Evolutionary conservation across 2,797 vertebrate species (phyloP), one percentile per base, ranked within the genome.

Genomic region (Chelidonichthys spinosus): DNA sequence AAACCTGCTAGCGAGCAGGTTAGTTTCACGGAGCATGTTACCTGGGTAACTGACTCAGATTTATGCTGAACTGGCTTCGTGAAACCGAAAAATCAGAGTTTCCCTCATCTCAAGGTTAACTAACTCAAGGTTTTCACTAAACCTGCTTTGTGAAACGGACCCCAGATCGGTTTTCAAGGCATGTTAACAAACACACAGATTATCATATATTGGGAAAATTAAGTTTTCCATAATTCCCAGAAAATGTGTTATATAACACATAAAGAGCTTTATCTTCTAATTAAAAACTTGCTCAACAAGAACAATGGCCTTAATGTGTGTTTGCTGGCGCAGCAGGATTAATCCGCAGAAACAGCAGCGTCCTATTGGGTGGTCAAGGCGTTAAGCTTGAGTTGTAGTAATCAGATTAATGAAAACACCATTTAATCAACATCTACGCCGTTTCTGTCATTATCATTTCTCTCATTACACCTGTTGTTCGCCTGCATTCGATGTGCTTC

Each of bases 361-460:
- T 79, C 76, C 82, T 71, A 92, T 91, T 92, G 92, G 90, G 42
- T 56, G 63, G 72, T 37, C 65, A 70, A 54, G 79, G 78, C 76
- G 80, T 79, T 78, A 61, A 56, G 65, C 50, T 71, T 76, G 74
- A 79, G 83, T 65, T 79, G 69, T 59, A 75, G 62, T 90, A 92
- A 94, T 94, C 89, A 78, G 93, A 94, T 95, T 94, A 95, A 91
- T 74, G 82, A 74, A 50, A 40, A 17, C 66, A 66, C 86, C 79
- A 87, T 86, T 85, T 89, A 83, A 91, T 90, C 78, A 89, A 75
- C 52, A 79, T 76, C 64, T 72, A 18, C 33, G 37, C 56, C 65
- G 56, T 47, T 80, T 70, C 72, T 55, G 50, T 66, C 73, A 40
- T 46, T 63, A 25, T 25, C 25, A 25, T 5, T 37, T n/a, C 25